Percentiles rank a stretch among this genome's conserved stretches.
These are phyloP conservation scores for Peromyscus eremicus DNA, from an alignment of 2,797 vertebrate genomes.

Conservation along the genomic window DNA sequence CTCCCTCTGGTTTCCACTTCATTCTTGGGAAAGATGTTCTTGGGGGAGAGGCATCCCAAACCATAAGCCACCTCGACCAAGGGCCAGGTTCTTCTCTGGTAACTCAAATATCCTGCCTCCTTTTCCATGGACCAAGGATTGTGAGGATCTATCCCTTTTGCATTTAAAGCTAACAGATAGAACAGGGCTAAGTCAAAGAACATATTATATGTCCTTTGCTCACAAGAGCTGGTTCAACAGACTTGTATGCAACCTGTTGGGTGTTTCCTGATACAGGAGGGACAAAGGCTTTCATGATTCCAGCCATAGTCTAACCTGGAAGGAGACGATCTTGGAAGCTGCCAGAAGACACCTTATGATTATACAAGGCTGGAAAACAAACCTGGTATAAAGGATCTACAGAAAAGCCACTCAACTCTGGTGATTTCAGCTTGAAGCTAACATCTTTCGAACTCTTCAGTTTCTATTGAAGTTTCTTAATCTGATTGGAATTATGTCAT, in stretches of 20 bases:
- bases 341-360: not conserved
- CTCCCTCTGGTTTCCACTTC: not conserved
- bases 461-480: conserved; percentile 38
- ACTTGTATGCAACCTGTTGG: not conserved
- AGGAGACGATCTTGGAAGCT: not conserved
- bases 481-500: conserved; percentile 3
- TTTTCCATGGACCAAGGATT: not conserved
- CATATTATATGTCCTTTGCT: not conserved
- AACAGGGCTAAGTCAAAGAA: not conserved
- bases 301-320: not conserved
- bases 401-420: not conserved
- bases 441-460: too few species aligned
- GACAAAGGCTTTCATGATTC: conserved; percentile 7
- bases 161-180: not conserved
- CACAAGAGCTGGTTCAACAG: conserved; percentile 24
- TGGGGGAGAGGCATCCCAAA: not conserved
- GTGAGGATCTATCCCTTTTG: not conserved
- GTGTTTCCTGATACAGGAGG: not conserved
- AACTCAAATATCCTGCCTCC: not conserved
- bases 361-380: not conserved
- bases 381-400: not conserved
- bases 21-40: not conserved
- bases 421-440: not conserved
- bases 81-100: not conserved
- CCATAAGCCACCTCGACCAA: not conserved